Evolutionary conservation across 2,113 vertebrate genomes (phyloP).

Genomic region (Leptobrachium ailaonicum): DNA sequence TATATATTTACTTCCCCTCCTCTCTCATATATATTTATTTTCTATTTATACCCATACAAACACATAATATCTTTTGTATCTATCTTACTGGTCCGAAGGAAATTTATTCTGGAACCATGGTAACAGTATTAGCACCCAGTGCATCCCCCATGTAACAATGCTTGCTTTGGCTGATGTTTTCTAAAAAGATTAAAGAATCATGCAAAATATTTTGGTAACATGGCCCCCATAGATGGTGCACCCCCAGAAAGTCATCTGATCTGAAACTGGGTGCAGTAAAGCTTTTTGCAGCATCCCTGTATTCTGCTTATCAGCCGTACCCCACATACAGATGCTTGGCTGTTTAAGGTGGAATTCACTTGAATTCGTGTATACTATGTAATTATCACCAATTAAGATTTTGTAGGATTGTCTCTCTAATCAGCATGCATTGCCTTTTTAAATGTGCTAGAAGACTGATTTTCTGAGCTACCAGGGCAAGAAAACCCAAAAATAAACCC

Average conservation of each 20-base stretch:
- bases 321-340: too few relatives aligned
- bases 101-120: conserved; percentile 69
- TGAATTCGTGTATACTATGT: not conserved
- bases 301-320: too few relatives aligned
- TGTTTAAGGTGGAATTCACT: too few relatives aligned
- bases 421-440: not conserved
- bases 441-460: not conserved
- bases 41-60: too few relatives aligned
- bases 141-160: conserved; percentile 59
- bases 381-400: conserved; percentile 14
- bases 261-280: too few relatives aligned
- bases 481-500: too few relatives aligned
- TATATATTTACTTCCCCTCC: conserved; percentile 52
- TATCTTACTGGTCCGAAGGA: conserved; percentile 51
- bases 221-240: not conserved
- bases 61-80: not conserved
- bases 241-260: not conserved
- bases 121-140: conserved; percentile 64
- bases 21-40: too few relatives aligned
- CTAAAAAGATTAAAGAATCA: conserved; percentile 46
- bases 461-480: too few relatives aligned
- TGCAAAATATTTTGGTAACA: conserved; percentile 13
- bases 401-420: not conserved
- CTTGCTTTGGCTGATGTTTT: conserved; percentile 55
- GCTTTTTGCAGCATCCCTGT: too few relatives aligned